These are phyloP conservation scores for Petrolisthes cinctipes DNA, from an alignment of 2,888 invertebrate species.

Conservation along the genomic window DNA sequence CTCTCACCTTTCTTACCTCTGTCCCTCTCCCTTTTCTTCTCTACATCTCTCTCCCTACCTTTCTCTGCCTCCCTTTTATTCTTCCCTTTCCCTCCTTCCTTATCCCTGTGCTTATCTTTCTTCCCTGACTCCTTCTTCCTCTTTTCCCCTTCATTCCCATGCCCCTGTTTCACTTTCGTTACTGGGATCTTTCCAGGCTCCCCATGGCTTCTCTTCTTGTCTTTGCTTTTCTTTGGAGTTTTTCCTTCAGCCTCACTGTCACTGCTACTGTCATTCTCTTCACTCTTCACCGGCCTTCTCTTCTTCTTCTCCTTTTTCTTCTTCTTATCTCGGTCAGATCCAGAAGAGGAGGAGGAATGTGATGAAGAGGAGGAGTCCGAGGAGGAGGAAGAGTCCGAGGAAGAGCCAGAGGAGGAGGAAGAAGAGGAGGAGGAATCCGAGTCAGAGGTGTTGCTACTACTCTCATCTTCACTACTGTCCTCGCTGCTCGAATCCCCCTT, in stretches of 20 bases:
- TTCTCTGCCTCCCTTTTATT: constrained; percentile 28
- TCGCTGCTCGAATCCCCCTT: constrained; percentile 39
- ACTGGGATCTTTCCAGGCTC: constrained; percentile 15
- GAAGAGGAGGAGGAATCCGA: constrained; percentile 49
- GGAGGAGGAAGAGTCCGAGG: constrained; percentile 52
- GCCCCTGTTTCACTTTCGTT: constrained; percentile 35
- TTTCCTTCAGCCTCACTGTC: constrained; percentile 46
- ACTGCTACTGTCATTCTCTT: constrained; percentile 41
- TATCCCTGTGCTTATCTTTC: constrained; percentile 23
- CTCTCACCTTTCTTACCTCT: constrained; percentile 26
- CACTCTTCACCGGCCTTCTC: constrained; percentile 30
- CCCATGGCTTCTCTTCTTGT: background rate
- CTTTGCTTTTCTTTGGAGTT: constrained; percentile 21
- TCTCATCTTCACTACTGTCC: constrained; percentile 40
- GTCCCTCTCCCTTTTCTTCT: constrained; percentile 25
- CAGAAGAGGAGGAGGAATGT: constrained; percentile 48
- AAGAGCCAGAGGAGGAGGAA: constrained; percentile 42
- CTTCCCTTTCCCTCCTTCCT: constrained; percentile 27
- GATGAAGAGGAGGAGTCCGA: constrained; percentile 52
- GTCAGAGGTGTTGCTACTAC: constrained; percentile 53
- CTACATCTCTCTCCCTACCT: constrained; percentile 31
- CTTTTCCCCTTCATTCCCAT: constrained; percentile 30
- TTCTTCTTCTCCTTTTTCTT: constrained; percentile 35
- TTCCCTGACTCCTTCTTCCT: constrained; percentile 30
- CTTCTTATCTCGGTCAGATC: constrained; percentile 30